Evolutionary conservation across 2,888 invertebrate species (phyloP), one percentile per base, ranked within the genome.

Genomic region (Mactromeris polynyma): DNA sequence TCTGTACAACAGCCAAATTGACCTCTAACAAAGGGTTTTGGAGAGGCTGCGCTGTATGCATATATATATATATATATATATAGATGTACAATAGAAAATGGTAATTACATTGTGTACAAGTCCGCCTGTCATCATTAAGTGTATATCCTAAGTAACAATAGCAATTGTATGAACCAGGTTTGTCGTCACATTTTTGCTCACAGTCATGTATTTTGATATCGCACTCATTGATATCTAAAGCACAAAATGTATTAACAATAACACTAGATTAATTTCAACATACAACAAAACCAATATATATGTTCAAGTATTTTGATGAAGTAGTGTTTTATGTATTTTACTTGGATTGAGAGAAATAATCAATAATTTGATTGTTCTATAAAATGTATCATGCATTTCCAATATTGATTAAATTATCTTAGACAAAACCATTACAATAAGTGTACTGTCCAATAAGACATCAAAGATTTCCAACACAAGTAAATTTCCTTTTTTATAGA

Each of bases 151-250:
- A 81, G 79, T 87, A 73, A 81, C 91, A 91, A 36, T 80, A 82
- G 73, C 91, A 91, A 46, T 36, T 78, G 83, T 78, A 87, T 46
- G 80, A 42, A 19, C 88, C 87, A 26, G 64, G 54, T 9, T 40
- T 51, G 38, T 88, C 87, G 11, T 58, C 38, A 81, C 91, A 91
- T 7, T 31, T 83, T 81, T 91, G 91, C 46, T 87, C 87, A 89
- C 91, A 91, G 46, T 85, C 42, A 7, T 54, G 17, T 21, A 51
- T n/a, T 21, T 78, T 64, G 1, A 82, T 26, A 19, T 31, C 79
- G 82, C 88, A 89, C 58, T 89, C 89, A 40, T 89, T 81, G n/a
- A 87, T 82, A 51, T 89, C 89, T 89, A 69, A 2, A 81, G 64
- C 2, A n/a, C n/a, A 19, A 46, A n/a, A n/a, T n/a, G n/a, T n/a